phyloP scores from a whole-genome alignment of 2,113 vertebrate genomes.

The Emydura subglobosa region DNA sequence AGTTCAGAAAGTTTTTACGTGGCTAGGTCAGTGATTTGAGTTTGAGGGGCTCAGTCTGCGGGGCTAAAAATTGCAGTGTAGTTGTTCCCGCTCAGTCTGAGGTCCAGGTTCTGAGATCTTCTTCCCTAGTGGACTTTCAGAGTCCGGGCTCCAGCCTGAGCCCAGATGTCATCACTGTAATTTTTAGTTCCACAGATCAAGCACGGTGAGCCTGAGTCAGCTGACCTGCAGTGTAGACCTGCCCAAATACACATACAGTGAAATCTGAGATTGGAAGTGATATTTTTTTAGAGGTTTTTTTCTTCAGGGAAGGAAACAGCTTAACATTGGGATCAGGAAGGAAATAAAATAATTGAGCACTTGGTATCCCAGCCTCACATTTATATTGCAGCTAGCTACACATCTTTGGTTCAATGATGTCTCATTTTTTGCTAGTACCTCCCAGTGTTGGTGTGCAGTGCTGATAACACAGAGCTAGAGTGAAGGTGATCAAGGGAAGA shows the following conservation, averaged over 20 bases:
- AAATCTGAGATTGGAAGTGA: neutral
- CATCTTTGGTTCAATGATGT: neutral
- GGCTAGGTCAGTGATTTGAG: neutral
- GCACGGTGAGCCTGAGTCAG: neutral
- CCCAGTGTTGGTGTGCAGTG: neutral
- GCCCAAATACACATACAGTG: neutral
- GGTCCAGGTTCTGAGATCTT: neutral
- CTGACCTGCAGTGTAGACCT: neutral
- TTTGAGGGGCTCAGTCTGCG: neutral
- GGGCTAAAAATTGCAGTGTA: neutral
- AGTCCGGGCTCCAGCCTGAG: neutral
- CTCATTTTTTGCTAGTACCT: neutral
- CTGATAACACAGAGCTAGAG: neutral
- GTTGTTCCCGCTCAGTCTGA: neutral
- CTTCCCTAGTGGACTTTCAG: neutral
- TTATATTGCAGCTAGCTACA: neutral
- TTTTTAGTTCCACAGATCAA: neutral
- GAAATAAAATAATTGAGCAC: neutral
- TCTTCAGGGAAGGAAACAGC: neutral
- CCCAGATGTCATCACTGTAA: neutral
- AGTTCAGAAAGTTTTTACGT: neutral
- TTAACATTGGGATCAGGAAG: neutral
- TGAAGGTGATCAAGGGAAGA: neutral
- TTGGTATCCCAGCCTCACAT: neutral
- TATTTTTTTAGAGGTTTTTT: neutral